These are phyloP conservation scores for Nasonia longicornis DNA, from an alignment of 1,140 invertebrate species.

Conservation along the genomic window DNA sequence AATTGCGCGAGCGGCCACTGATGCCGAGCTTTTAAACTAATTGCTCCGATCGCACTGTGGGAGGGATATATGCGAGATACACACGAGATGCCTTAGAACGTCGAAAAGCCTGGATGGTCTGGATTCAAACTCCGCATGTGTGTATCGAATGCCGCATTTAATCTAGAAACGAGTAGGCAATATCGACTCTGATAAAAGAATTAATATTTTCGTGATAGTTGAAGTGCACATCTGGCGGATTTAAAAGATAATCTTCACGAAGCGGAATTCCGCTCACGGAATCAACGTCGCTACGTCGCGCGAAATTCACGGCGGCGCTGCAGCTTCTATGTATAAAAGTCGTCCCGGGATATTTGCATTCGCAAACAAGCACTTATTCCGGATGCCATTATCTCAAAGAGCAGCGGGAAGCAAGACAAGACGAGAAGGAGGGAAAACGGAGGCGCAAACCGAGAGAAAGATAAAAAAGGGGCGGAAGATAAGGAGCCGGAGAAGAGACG, in stretches of 20 bases:
- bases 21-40: slow-evolving; percentile 44
- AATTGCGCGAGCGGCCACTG: slow-evolving; percentile 24
- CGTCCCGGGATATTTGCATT: slow-evolving; percentile 37
- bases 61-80: neutral
- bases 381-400: slow-evolving; percentile 34
- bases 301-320: neutral
- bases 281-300: no score
- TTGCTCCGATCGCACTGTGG: slow-evolving; percentile 34
- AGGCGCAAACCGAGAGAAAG: neutral
- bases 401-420: neutral
- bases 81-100: neutral
- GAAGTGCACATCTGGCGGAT: neutral
- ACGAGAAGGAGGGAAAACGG: neutral
- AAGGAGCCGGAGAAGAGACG: neutral
- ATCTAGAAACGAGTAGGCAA: no score
- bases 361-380: slow-evolving; percentile 37
- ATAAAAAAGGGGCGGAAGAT: neutral
- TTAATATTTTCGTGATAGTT: neutral
- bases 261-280: no score
- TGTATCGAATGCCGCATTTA: neutral
- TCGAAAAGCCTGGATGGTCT: neutral
- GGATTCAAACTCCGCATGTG: neutral
- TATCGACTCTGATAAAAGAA: no score
- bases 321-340: neutral
- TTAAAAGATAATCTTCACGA: no score